Percentiles rank a stretch among this genome's conserved stretches.
phyloP scores from a whole-genome alignment of 1,140 invertebrate genomes.

The Asbolus verrucosus region DNA sequence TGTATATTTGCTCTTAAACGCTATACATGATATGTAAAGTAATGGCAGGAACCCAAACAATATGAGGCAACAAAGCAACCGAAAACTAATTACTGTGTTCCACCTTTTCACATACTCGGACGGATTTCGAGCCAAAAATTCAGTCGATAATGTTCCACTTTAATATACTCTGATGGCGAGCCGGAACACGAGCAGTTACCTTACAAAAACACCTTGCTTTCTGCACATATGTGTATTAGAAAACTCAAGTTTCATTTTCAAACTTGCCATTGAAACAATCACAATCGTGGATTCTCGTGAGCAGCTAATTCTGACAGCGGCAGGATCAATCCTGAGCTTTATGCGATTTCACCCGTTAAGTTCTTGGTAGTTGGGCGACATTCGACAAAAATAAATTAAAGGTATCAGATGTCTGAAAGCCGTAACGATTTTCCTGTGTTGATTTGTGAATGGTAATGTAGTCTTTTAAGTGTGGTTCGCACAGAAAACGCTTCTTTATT shows the following conservation, averaged over 20 bases:
- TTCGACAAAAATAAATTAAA: conserved; percentile 26
- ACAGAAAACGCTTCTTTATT: conserved; percentile 34
- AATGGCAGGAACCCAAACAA: conserved; percentile 30
- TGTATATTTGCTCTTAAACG: conserved; percentile 32
- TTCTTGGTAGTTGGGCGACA: too few species aligned
- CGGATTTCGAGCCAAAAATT: conserved; percentile 24
- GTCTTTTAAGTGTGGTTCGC: conserved; percentile 4
- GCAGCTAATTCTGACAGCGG: too few species aligned
- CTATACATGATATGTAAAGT: conserved; percentile 33
- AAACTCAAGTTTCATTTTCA: too few species aligned
- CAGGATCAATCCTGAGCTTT: too few species aligned
- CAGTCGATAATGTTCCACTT: neutral
- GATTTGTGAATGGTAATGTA: conserved; percentile 40
- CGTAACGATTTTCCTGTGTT: conserved; percentile 23
- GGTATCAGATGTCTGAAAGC: conserved; percentile 38
- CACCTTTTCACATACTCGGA: conserved; percentile 22
- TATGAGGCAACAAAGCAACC: conserved; percentile 27
- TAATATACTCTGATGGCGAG: too few species aligned
- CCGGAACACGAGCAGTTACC: too few species aligned
- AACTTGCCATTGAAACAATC: too few species aligned
- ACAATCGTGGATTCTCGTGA: too few species aligned
- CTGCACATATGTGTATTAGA: too few species aligned
- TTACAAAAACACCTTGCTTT: too few species aligned
- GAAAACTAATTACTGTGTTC: conserved; percentile 37
- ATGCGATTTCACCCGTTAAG: too few species aligned